A percentile compares a stretch with the other conserved stretches of the same genome.
Conservation (phyloP, 1,140 invertebrate genomes). For the Solen grandis region DNA sequence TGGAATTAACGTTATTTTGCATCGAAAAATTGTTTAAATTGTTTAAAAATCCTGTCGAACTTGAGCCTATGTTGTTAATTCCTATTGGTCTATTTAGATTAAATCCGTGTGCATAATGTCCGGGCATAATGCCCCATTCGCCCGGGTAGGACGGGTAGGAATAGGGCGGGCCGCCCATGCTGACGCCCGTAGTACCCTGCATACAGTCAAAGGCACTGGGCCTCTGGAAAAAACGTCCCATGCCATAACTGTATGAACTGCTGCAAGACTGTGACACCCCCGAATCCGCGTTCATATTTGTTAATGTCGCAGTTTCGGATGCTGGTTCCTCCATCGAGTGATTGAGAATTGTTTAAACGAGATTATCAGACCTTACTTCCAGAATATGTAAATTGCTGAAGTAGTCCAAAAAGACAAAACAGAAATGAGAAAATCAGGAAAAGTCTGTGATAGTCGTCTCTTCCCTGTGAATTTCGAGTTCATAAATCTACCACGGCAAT, state of each 20-base stretch:
- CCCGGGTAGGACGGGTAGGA: constrained; percentile 44
- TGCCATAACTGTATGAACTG: constrained; percentile 47
- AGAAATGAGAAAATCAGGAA: constrained; percentile 46
- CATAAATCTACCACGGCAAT: constrained; percentile 47
- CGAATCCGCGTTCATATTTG: constrained; percentile 52
- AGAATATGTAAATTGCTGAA: not conserved
- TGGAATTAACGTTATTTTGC: constrained; percentile 43
- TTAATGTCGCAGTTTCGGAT: constrained; percentile 12
- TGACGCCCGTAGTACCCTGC: constrained; percentile 28
- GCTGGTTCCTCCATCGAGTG: constrained; percentile 43
- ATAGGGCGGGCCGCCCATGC: constrained; percentile 50
- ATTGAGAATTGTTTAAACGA: not conserved
- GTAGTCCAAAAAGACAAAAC: constrained; percentile 40
- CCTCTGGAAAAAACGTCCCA: constrained; percentile 54
- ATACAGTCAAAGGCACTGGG: constrained; percentile 56
- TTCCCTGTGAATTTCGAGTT: constrained; percentile 4
- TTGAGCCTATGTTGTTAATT: constrained; percentile 48
- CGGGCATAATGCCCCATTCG: constrained; percentile 49
- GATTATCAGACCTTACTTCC: not conserved
- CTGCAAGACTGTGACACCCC: constrained; percentile 42
- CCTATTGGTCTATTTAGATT: constrained; percentile 47
- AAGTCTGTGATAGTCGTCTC: not conserved
- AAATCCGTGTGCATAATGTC: constrained; percentile 56
- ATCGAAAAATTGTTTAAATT: constrained; percentile 54
- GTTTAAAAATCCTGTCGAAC: constrained; percentile 51